Evolutionary conservation across 2,888 invertebrate genomes (phyloP).

Genomic region (Diploptera punctata): DNA sequence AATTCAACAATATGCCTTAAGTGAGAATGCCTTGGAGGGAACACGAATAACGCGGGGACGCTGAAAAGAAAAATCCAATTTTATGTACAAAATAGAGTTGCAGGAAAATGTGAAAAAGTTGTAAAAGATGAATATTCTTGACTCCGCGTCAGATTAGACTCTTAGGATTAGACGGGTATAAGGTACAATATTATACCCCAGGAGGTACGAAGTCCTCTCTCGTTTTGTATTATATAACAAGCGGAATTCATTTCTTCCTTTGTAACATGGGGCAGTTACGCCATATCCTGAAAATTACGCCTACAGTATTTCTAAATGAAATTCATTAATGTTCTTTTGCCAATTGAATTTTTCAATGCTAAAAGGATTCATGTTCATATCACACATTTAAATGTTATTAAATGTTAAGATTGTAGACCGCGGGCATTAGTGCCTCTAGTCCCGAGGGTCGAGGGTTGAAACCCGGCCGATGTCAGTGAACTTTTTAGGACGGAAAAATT

Average conservation of each 20-base stretch:
- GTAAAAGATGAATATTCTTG: constrained; percentile 8
- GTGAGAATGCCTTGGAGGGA: neutral
- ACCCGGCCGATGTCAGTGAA: too few relatives aligned
- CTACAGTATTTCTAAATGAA: neutral
- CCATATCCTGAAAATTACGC: neutral
- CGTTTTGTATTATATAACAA: neutral
- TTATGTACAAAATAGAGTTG: neutral
- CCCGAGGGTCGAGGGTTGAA: too few relatives aligned
- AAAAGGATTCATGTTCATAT: too few relatives aligned
- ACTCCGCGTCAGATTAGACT: neutral
- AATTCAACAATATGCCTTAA: too few relatives aligned
- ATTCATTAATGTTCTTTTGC: constrained; percentile 1
- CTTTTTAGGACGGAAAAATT: too few relatives aligned
- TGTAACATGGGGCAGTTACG: neutral
- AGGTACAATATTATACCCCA: neutral
- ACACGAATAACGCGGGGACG: neutral
- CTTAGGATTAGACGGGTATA: neutral
- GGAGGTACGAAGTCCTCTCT: neutral
- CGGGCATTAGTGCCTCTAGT: too few relatives aligned
- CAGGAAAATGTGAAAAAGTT: neutral
- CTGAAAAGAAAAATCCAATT: constrained; percentile 16
- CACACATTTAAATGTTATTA: too few relatives aligned
- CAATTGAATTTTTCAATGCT: too few relatives aligned
- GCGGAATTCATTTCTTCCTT: neutral
- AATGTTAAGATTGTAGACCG: too few relatives aligned